phyloP scores from a whole-genome alignment of 1,140 invertebrate genomes.

The Pseudomyrmex concolor region DNA sequence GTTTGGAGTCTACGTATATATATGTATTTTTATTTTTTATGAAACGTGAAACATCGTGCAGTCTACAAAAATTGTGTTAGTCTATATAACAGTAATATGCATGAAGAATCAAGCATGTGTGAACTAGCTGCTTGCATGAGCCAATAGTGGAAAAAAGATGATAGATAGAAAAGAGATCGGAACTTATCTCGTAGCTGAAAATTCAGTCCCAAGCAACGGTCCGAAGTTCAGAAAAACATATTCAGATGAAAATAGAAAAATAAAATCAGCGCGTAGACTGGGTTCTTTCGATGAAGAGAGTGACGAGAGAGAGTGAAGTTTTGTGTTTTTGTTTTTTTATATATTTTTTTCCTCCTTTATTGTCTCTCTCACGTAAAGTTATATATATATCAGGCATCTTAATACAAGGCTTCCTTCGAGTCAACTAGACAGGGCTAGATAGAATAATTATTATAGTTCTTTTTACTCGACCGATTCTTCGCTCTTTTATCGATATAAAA shows the following conservation, averaged over 20 bases:
- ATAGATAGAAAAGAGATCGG: conserved; percentile 40
- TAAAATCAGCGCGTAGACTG: conserved; percentile 30
- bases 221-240: not conserved
- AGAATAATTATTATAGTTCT: conserved; percentile 17
- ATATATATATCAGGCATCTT: conserved; percentile 7
- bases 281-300: conserved; percentile 41
- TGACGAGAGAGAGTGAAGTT: conserved; percentile 62
- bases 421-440: conserved; percentile 63
- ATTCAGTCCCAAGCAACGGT: conserved; percentile 26
- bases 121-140: conserved; percentile 16
- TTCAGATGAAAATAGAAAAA: conserved; percentile 21
- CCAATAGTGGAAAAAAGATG: conserved; percentile 28
- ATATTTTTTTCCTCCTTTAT: conserved; percentile 71
- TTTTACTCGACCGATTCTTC: not conserved
- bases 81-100: conserved; percentile 1
- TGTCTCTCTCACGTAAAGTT: conserved; percentile 61
- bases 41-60: conserved; percentile 53
- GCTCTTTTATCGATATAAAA: not conserved
- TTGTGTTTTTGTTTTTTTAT: conserved; percentile 63
- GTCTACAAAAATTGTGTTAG: conserved; percentile 33
- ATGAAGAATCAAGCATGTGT: conserved; percentile 65
- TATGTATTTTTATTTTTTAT: not conserved
- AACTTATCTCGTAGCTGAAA: conserved; percentile 65
- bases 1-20: too few relatives aligned
- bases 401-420: conserved; percentile 60